These are phyloP conservation scores for Selenia dentaria DNA, from an alignment of 2,888 invertebrate genomes.

Conservation along the genomic window DNA sequence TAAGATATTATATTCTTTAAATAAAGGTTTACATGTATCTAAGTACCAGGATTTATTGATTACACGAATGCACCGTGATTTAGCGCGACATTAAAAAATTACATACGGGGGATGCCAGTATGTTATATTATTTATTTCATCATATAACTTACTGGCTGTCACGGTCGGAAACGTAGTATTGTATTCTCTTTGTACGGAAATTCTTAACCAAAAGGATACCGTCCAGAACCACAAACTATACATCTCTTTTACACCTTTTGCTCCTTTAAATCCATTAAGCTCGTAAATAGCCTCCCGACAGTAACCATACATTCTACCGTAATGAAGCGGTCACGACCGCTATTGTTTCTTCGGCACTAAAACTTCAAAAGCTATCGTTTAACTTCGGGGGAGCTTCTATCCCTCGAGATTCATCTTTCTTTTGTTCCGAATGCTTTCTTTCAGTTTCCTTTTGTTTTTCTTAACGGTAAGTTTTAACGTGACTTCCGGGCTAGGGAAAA, in stretches of 20 bases:
- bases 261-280: conserved; percentile 6
- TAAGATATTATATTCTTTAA: too few species aligned
- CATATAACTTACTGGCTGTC: too few species aligned
- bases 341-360: conserved; percentile 20
- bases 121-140: too few species aligned
- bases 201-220: background rate
- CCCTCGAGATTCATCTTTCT: conserved; percentile 6
- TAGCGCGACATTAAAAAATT: too few species aligned
- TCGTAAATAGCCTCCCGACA: conserved; percentile 8
- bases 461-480: conserved; percentile 19
- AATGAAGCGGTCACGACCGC: conserved; percentile 24
- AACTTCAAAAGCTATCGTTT: conserved; percentile 21
- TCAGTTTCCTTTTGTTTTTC: conserved; percentile 13
- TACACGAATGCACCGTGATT: too few species aligned
- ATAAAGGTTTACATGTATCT: too few species aligned
- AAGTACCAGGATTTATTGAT: too few species aligned
- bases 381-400: conserved; percentile 2
- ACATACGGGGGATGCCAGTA: too few species aligned
- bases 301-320: conserved; percentile 15
- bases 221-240: conserved; percentile 19
- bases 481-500: conserved; percentile 3
- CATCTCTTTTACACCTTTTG: background rate
- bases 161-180: too few species aligned
- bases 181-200: too few species aligned
- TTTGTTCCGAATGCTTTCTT: background rate